A percentile compares a stretch with the other conserved stretches of the same genome.
phyloP scores from a whole-genome alignment of 1,140 invertebrate species.

The Temnothorax longispinosus region DNA sequence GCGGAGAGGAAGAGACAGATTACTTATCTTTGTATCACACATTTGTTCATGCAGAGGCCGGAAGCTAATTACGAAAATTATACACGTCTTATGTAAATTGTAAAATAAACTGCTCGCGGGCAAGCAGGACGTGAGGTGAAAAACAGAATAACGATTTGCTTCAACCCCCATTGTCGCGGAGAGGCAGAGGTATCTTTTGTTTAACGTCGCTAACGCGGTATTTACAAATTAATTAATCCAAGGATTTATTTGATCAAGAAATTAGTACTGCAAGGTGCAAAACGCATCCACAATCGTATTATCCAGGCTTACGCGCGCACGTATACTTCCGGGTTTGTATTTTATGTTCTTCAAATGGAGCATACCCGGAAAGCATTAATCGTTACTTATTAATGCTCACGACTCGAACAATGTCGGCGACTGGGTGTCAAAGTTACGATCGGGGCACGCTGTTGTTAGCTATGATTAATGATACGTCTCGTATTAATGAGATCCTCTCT shows the following conservation, averaged over 20 bases:
- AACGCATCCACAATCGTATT: background rate
- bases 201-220: background rate
- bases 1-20: constrained; percentile 32
- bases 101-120: background rate
- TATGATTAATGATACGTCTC: constrained; percentile 75
- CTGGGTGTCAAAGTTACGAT: constrained; percentile 22
- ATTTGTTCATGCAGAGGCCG: constrained; percentile 10
- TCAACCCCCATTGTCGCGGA: background rate
- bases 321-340: background rate
- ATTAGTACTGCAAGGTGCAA: background rate
- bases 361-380: constrained; percentile 67
- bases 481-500: constrained; percentile 65
- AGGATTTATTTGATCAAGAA: background rate
- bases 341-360: background rate
- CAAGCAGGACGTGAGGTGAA: background rate
- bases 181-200: background rate
- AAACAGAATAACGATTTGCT: background rate
- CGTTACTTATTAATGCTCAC: constrained; percentile 66
- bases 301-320: background rate
- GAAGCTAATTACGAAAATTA: constrained; percentile 42
- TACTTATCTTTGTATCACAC: constrained; percentile 31
- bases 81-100: constrained; percentile 15
- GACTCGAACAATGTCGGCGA: constrained; percentile 16
- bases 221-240: background rate
- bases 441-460: constrained; percentile 73